Base-by-base conservation (phyloP, 2,888 invertebrate genomes). In the Seira sanloemensis region DNA sequence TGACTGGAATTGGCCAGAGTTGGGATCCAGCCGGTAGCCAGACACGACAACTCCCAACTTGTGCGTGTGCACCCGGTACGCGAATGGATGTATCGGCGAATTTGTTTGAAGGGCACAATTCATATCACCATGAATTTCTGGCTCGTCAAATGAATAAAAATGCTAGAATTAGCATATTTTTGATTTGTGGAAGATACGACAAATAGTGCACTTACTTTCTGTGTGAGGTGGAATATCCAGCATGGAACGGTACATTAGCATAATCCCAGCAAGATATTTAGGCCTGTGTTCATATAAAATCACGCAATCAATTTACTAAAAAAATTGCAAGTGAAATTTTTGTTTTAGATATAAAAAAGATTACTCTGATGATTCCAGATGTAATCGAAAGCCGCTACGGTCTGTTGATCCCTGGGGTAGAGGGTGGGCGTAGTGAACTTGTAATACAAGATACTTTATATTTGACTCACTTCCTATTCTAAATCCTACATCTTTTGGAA, bases 31-130 rank as follows among this genome's bases (percentile, higher is more conserved):
- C 50, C 90, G 90, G 84, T 91, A 91, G 37, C 91, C 92, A 1
- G 91, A 90, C 4, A 92, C 91, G 19, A 92, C 92, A 1, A 86
- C 90, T 90, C 92, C 92, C 68, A 93, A 90, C 26, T 90, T 90
- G 90, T 93, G 93, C 0, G 93, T 92, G 90, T 93, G 93, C 7
- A 93, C 92, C 68, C 93, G 91, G 90, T 91, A 93, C 1, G 92
- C 93, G 90, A 93, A 93, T 4, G 92, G 91, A 88, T 92, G 90
- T 54, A 93, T 91, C 1, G 91, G 90, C 0, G 90, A 88, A 5
- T 88, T 86, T 25, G 91, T 90, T 12, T 90, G 86, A 86, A 91
- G 92, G 50, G 88, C 86, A 89, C 93, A 93, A 73, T 92, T 92
- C 67, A 92, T 91, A 88, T 93, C 93, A 12, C 91, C 91, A 90